These are phyloP conservation scores for Phocides pigmalion DNA, from an alignment of 1,140 invertebrate genomes.

Conservation along the genomic window DNA sequence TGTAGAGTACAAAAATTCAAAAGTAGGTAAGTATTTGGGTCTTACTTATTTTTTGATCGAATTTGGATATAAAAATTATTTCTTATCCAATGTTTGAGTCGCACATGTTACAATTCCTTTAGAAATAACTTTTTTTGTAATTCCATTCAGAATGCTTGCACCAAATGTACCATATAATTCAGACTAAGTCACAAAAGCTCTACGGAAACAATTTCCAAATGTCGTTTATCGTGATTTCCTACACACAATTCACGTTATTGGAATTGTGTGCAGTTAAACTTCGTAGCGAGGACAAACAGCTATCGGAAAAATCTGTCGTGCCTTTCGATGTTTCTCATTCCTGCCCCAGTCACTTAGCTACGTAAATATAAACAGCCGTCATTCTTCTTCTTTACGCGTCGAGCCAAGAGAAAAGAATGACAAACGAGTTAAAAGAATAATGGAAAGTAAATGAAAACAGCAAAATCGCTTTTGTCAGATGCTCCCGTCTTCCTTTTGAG, in stretches of 20 bases:
- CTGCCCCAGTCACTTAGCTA: slow-evolving; percentile 64
- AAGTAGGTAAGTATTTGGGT: no score
- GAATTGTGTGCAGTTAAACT: slow-evolving; percentile 48
- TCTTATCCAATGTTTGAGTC: no score
- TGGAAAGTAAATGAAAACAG: slow-evolving; percentile 79
- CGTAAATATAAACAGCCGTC: slow-evolving; percentile 72
- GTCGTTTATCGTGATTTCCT: slow-evolving; percentile 27
- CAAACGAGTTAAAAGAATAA: slow-evolving; percentile 78
- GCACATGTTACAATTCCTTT: no score
- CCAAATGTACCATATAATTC: slow-evolving; percentile 13
- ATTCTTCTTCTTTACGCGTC: slow-evolving; percentile 70
- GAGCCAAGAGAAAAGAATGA: slow-evolving; percentile 71
- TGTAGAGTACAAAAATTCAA: no score
- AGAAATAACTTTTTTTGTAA: no score
- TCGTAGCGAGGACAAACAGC: slow-evolving; percentile 49
- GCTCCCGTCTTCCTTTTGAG: slow-evolving; percentile 55
- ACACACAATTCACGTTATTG: slow-evolving; percentile 44
- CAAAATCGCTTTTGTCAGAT: slow-evolving; percentile 73
- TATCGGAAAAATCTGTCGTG: slow-evolving; percentile 50
- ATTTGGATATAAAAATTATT: no score
- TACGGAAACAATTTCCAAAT: slow-evolving; percentile 18
- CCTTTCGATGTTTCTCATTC: slow-evolving; percentile 57
- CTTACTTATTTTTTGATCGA: no score
- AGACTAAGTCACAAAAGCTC: slow-evolving; percentile 29
- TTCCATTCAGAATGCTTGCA: slow-evolving; percentile 6